Evolutionary conservation across 2,888 invertebrate species (phyloP).

Genomic region (Balanococcus diminutus): DNA sequence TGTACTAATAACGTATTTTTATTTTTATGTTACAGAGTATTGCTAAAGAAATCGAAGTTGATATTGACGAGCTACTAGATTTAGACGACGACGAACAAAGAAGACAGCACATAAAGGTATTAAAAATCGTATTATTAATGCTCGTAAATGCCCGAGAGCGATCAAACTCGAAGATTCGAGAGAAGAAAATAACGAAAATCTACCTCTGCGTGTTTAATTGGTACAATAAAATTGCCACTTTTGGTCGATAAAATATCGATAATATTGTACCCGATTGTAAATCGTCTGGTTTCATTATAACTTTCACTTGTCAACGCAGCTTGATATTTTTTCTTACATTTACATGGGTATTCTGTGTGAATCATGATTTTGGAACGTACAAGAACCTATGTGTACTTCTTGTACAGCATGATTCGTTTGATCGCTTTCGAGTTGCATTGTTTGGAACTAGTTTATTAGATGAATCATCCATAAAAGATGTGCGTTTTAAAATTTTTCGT

Average conservation of each 20-base stretch:
- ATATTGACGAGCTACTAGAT: conserved; percentile 92
- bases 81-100: conserved; percentile 89
- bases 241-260: background rate
- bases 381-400: background rate
- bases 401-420: background rate
- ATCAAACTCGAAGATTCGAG: background rate
- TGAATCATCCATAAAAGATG: conserved; percentile 10
- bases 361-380: conserved; percentile 42
- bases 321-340: background rate
- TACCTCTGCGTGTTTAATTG: background rate
- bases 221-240: conserved; percentile 1
- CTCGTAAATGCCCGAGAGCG: background rate
- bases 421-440: conserved; percentile 35
- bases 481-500: background rate
- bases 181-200: background rate
- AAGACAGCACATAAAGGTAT: conserved; percentile 64
- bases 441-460: conserved; percentile 16
- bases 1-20: background rate
- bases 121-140: background rate
- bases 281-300: background rate
- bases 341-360: conserved; percentile 12
- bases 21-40: conserved; percentile 43
- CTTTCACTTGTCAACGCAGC: conserved; percentile 12
- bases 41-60: conserved; percentile 78
- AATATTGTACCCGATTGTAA: background rate